Evolutionary conservation across 2,888 invertebrate genomes (phyloP), one percentile per base, ranked within the genome.

Genomic region (Ceramica pisi): DNA sequence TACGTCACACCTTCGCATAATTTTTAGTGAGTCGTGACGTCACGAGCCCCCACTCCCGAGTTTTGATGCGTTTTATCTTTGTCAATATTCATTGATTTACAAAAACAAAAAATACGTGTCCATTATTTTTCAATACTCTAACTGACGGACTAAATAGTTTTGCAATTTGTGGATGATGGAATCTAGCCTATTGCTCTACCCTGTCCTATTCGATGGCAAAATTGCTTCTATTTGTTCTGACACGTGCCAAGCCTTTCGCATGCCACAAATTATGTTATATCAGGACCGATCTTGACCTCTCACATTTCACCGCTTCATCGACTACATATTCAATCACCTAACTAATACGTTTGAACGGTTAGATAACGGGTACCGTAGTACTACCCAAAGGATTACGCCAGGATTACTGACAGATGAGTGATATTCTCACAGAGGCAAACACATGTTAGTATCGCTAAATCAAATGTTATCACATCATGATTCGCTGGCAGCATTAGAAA

Each of bases 381-480:
- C 23, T 41, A 62, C 57, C 69, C 48, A 55, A 55, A 38, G 38
- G 62, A 60, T 80, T 53, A 56, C 14, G 50, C 53, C 26, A 12
- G 26, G 61, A 66, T 69, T 46, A 59, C 46, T 7, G 19, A 46
- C 19, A 46, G 16, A 55, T 59, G 23, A 64, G 31, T 51, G 31
- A 48, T 63, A 57, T 70, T 41, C 26, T 62, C 55, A 59, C 53
- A 66, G 51, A 69, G 53, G n/a, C 62, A 38, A 41, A 63, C 46
- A 46, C 31, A 56, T 38, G 48, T 51, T 23, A 53, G 41, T 55
- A 61, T 64, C 19, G n/a, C n/a, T 31, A n/a, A 56, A 75, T 75
- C 67, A 59, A 51, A 61, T 63, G 35, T 10, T 80, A 66, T 80
- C 59, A 48, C 50, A 56, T 48, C 38, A 64, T 51, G 60, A 61